These are phyloP conservation scores for Falco biarmicus DNA, from an alignment of 2,797 vertebrate genomes.

Conservation along the genomic window DNA sequence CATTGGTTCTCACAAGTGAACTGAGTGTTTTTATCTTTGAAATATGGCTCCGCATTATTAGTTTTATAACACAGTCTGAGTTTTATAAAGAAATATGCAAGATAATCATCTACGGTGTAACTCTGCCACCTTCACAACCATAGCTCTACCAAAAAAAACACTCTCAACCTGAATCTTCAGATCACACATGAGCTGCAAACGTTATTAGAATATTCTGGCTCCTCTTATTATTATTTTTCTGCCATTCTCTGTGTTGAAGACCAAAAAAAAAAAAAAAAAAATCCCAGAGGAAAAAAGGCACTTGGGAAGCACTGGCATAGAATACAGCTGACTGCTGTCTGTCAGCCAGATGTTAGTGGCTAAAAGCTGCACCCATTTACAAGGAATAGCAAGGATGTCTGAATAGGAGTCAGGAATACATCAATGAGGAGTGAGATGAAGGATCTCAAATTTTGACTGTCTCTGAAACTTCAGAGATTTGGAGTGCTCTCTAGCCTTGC, in stretches of 20 bases:
- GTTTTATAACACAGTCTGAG: background rate
- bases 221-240: background rate
- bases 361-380: background rate
- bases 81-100: background rate
- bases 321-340: background rate
- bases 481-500: background rate
- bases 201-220: background rate
- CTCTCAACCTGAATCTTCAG: background rate
- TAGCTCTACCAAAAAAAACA: background rate
- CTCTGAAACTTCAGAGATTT: background rate
- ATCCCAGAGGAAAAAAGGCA: background rate
- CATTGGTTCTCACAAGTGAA: background rate
- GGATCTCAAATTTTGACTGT: background rate
- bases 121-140: background rate
- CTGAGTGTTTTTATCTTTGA: background rate
- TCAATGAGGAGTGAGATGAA: background rate
- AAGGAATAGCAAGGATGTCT: background rate
- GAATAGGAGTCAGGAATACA: background rate
- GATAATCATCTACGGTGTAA: background rate
- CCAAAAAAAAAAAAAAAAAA: background rate
- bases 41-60: background rate
- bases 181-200: background rate
- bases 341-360: constrained; percentile 6
- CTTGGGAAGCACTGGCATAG: background rate
- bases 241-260: background rate